Conservation (phyloP, 92 coral and sea anemone genomes). For the Scolanthus callimorphus region DNA sequence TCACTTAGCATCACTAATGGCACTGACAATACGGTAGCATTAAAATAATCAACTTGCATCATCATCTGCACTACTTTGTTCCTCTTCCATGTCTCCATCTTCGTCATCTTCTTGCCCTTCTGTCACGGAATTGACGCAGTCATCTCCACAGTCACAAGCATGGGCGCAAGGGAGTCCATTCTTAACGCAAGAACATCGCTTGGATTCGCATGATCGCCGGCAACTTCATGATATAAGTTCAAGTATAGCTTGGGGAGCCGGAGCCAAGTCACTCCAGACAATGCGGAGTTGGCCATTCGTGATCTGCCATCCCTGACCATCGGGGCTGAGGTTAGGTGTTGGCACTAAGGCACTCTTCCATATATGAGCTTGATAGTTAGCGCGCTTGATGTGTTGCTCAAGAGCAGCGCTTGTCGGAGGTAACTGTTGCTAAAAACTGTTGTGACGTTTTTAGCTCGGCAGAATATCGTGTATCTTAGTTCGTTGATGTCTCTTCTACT, state of each 20-base stretch:
- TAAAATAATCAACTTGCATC: no score
- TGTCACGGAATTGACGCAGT: constrained; percentile 11
- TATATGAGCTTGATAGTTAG: constrained; percentile 37
- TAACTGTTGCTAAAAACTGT: constrained; percentile 62
- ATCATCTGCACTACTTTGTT: neutral
- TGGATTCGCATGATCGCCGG: constrained; percentile 17
- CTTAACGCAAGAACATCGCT: constrained; percentile 30
- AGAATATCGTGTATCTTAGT: constrained; percentile 35
- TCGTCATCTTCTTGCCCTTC: neutral
- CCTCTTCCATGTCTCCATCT: constrained; percentile 1
- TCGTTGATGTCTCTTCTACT: constrained; percentile 22
- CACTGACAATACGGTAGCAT: no score
- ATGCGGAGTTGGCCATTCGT: constrained; percentile 16
- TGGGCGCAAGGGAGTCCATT: constrained; percentile 28
- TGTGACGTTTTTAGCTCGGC: constrained; percentile 40
- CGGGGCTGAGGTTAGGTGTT: constrained; percentile 12
- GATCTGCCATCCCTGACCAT: constrained; percentile 43
- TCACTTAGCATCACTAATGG: no score
- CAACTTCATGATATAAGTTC: constrained; percentile 23
- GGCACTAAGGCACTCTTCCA: constrained; percentile 49
- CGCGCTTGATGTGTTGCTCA: constrained; percentile 38
- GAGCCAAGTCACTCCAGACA: constrained; percentile 32
- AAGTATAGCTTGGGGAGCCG: constrained; percentile 27
- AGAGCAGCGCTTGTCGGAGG: constrained; percentile 42
- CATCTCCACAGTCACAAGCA: constrained; percentile 28